Evolutionary conservation across 1,140 invertebrate genomes (phyloP), one percentile per base, ranked within the genome.

Genomic region (Pomacea maculata): DNA sequence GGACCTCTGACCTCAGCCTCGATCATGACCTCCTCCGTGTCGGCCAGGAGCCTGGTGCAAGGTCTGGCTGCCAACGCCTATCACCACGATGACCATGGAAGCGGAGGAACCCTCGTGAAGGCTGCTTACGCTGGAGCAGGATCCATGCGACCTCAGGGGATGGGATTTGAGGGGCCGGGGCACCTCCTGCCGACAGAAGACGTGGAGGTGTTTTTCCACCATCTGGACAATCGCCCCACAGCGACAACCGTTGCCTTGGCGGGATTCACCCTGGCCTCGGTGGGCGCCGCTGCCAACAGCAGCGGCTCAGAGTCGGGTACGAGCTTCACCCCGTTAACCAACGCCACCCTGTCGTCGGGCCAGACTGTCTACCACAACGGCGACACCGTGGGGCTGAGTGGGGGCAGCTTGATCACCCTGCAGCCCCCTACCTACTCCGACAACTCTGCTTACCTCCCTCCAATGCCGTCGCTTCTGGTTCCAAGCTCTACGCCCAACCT

Each of bases 151-250:
- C 10, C 8, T 34, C 14, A 61, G n/a, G 57, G 57, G 0, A 12
- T n/a, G 57, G 65, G 14, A 19, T 84, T 78, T 72, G 83, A 82
- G 45, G 67, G 74, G 19, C 64, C 81, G 8, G 76, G 78, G 1
- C 83, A 81, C 21, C 78, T 84, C 10, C 34, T 84, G n/a, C 81
- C 81, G 29, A 80, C 71, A 17, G 83, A 84, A 25, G 83, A 84
- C 63, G 83, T 84, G 67, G 83, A 84, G 68, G 83, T 80, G 21
- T 84, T 84, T 68, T 83, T 84, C 65, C 65, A 84, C 55, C 75
- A 81, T 63, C 78, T 84, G 15, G 83, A 84, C 75, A 75, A 70
- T 65, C 75, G 65, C 54, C 75, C 78, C n/a, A 68, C 75, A 0
- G 61, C 78, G n/a, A 75, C 82, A 21, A 78, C 75, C 25, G 75